Percentiles rank a stretch among this genome's conserved stretches.
Evolutionary conservation across 2,888 invertebrate genomes (phyloP).

Genomic region (Aleiodes leptofemur): DNA sequence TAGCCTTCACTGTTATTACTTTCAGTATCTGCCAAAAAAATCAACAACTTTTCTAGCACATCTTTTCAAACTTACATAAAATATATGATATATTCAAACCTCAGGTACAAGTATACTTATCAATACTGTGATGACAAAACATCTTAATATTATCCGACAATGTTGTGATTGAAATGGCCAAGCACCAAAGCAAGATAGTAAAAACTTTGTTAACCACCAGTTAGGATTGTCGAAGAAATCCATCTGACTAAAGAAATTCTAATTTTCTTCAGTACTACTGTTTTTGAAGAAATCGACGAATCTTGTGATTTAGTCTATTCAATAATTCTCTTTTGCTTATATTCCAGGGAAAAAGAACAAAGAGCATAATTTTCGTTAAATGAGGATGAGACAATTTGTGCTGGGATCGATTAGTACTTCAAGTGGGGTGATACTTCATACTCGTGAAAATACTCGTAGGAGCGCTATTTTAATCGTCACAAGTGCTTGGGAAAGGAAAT

Average conservation of each 20-base stretch:
- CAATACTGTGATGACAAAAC: neutral
- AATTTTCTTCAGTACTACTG: neutral
- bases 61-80: too few species aligned
- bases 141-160: neutral
- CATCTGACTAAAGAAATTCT: constrained; percentile 5
- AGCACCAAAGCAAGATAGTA: constrained; percentile 33
- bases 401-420: neutral
- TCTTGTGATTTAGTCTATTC: neutral
- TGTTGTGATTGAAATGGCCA: constrained; percentile 38
- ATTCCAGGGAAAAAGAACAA: neutral
- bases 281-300: neutral
- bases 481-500: too few species aligned
- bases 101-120: constrained; percentile 35
- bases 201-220: constrained; percentile 27
- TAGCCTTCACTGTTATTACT: constrained; percentile 4
- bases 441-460: too few species aligned
- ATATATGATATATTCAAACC: neutral
- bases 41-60: neutral
- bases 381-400: neutral
- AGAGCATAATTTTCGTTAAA: constrained; percentile 10
- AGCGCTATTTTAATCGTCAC: too few species aligned
- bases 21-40: constrained; percentile 17
- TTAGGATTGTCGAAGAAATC: constrained; percentile 21
- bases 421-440: too few species aligned
- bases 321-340: neutral